Evolutionary conservation across 2,113 vertebrate genomes (phyloP).

Genomic region (Psettodes erumei): DNA sequence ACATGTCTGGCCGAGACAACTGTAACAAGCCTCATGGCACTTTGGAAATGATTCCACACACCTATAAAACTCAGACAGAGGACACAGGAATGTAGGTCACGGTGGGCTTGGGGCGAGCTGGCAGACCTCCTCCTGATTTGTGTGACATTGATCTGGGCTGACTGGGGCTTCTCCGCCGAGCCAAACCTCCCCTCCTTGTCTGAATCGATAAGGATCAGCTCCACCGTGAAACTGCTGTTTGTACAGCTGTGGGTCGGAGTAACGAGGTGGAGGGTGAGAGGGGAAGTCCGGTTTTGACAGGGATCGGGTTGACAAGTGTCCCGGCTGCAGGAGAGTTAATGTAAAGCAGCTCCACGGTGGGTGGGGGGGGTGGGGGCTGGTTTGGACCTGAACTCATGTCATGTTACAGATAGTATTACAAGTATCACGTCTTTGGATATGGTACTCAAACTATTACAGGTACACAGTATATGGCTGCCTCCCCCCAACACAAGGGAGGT

Average conservation of each 20-base stretch:
- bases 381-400: not conserved
- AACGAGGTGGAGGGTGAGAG: slow-evolving; percentile 12
- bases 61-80: slow-evolving; percentile 32
- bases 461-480: not conserved
- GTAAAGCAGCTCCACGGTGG: not conserved
- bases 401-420: no score
- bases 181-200: slow-evolving; percentile 44
- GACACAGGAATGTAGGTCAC: slow-evolving; percentile 61
- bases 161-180: slow-evolving; percentile 20
- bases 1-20: not conserved
- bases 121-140: slow-evolving; percentile 32
- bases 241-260: not conserved
- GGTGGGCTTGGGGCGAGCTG: slow-evolving; percentile 34
- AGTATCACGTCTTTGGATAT: not conserved
- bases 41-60: slow-evolving; percentile 31
- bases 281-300: not conserved
- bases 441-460: not conserved
- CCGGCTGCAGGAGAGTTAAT: not conserved
- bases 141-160: slow-evolving; percentile 50
- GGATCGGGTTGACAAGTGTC: slow-evolving; percentile 33
- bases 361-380: not conserved
- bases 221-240: slow-evolving; percentile 19
- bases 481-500: no score
- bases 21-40: slow-evolving; percentile 19
- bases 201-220: slow-evolving; percentile 42